These are phyloP conservation scores for Xylota sylvarum DNA, from an alignment of 2,888 invertebrate genomes.

Conservation along the genomic window DNA sequence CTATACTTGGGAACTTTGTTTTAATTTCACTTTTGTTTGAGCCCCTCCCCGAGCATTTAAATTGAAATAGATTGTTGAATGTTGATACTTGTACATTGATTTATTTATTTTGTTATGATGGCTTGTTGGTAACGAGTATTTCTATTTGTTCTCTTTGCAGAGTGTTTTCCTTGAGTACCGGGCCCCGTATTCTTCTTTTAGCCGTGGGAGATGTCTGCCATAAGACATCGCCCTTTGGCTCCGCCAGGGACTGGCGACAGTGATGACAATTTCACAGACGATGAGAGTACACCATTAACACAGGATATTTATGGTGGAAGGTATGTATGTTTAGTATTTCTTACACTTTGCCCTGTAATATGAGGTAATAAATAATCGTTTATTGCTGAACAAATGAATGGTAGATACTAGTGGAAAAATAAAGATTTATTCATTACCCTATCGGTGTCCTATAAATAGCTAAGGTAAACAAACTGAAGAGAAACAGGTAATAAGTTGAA, in stretches of 20 bases:
- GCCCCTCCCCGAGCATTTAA: background rate
- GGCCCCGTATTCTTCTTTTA: conserved; percentile 67
- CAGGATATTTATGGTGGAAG: conserved; percentile 96
- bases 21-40: conserved; percentile 38
- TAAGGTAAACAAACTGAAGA: background rate
- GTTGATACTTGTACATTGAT: conserved; percentile 44
- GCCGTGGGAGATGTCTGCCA: conserved; percentile 86
- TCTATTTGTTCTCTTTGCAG: conserved; percentile 53
- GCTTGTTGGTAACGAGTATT: conserved; percentile 12
- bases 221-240: conserved; percentile 87
- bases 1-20: conserved; percentile 56
- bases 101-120: conserved; percentile 20
- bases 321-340: conserved; percentile 86
- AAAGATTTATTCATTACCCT: conserved; percentile 17
- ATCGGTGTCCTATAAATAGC: background rate
- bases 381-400: background rate
- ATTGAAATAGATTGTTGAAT: conserved; percentile 63
- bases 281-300: conserved; percentile 94
- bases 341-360: background rate
- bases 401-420: conserved; percentile 1
- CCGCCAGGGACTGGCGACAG: conserved; percentile 86
- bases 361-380: conserved; percentile 28
- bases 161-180: conserved; percentile 43
- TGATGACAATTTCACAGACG: conserved; percentile 93
- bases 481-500: background rate